Evolutionary conservation across 2,888 invertebrate genomes (phyloP), one percentile per base, ranked within the genome.

Genomic region (Temnothorax ravouxi): DNA sequence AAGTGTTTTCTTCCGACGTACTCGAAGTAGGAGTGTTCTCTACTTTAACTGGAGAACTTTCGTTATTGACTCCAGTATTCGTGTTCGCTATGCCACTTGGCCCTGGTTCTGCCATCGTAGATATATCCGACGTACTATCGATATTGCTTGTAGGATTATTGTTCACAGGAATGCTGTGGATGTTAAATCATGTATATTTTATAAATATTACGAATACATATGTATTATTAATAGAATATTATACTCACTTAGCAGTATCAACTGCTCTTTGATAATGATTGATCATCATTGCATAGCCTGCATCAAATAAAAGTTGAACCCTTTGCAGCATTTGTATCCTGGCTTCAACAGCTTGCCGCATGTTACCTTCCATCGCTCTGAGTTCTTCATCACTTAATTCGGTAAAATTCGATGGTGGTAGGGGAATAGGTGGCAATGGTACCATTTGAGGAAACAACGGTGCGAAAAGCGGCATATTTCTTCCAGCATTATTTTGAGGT

Each of bases 221-320:
- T 64, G 62, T 56, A 61, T 67, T 25, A 21, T 44, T 44, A 5
- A 21, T n/a, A 64, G 67, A 74, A 59, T 38, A 41, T 47, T 69
- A 13, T 72, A 91, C 90, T 94, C 88, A 92, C 95, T 94, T 91
- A 85, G 94, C 94, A 93, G 95, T 91, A 69, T 96, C 95, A 71
- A 97, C 97, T 34, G 97, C 96, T 71, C 96, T 96, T 84, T 97
- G 97, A 95, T 99, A 99, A 94, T 99, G 99, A 92, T 98, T 29
- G 3, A 29, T 98, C 98, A 99, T 98, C 95, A 99, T 97, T 71
- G 98, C 95, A 85, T 98, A 97, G 3, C 99, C 99, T 61, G 99
- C 98, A 95, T 99, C 99, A 90, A 99, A 95, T 95, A 99, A 96
- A 2, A 98, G 96, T 95, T 98, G 97, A 89, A 99, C 97, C 95